Evolutionary conservation across 2,888 invertebrate species (phyloP).

Genomic region (Latrodectus hesperus): DNA sequence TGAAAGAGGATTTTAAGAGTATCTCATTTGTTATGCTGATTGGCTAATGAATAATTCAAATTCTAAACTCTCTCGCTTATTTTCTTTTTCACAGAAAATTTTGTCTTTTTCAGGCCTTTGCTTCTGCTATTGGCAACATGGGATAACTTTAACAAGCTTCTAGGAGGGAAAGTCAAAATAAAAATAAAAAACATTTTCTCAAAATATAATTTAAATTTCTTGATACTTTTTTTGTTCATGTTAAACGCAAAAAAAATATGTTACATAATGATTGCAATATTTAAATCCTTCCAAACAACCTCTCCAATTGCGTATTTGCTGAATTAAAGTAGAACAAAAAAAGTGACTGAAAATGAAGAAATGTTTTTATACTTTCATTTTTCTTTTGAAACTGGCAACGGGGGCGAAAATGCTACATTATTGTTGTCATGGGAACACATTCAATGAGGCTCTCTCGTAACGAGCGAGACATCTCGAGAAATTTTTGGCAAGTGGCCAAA

Average conservation of each 20-base stretch:
- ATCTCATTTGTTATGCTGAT: constrained; percentile 64
- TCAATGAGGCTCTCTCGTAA: constrained; percentile 50
- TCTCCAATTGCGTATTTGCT: constrained; percentile 25
- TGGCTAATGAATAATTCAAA: constrained; percentile 65
- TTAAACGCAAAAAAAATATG: neutral
- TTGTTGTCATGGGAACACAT: constrained; percentile 40
- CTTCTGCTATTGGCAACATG: neutral
- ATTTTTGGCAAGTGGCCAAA: constrained; percentile 51
- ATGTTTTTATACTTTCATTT: constrained; percentile 27
- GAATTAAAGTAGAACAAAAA: constrained; percentile 32
- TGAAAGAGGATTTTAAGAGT: constrained; percentile 11
- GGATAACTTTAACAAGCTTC: neutral
- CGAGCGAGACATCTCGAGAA: constrained; percentile 37
- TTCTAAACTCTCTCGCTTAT: constrained; percentile 13
- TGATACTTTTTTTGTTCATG: neutral
- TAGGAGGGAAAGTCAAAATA: neutral
- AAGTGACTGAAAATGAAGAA: neutral
- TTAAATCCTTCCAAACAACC: constrained; percentile 43
- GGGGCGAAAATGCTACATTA: constrained; percentile 24
- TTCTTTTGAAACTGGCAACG: constrained; percentile 18
- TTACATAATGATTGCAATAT: constrained; percentile 32
- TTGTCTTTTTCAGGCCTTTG: neutral
- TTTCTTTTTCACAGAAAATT: neutral
- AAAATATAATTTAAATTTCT: constrained; percentile 14
- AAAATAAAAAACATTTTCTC: neutral